These are phyloP conservation scores for Caenorhabditis sulstoni DNA, from an alignment of 2,888 invertebrate genomes.

Conservation along the genomic window DNA sequence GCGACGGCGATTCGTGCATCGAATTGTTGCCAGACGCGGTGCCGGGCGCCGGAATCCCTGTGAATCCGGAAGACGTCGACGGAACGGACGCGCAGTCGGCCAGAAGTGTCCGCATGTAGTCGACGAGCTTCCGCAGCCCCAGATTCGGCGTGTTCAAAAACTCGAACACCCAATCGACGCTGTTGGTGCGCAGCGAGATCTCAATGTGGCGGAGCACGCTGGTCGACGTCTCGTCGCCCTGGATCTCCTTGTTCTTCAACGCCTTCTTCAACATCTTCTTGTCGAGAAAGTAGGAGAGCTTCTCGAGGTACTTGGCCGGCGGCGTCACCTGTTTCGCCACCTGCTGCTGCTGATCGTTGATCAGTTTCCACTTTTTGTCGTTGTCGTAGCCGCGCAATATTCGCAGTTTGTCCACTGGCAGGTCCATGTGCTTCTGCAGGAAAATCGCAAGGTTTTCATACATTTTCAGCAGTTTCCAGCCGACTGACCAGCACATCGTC, in stretches of 20 bases:
- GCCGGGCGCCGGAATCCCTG: not conserved
- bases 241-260: conserved; percentile 72
- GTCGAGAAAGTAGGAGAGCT: conserved; percentile 91
- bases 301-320: conserved; percentile 95
- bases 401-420: conserved; percentile 98
- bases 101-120: conserved; percentile 88
- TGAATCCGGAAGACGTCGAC: conserved; percentile 52
- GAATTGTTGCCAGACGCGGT: conserved; percentile 30
- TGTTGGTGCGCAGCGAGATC: conserved; percentile 97
- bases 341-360: conserved; percentile 86
- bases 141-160: conserved; percentile 96
- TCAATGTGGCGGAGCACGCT: conserved; percentile 98
- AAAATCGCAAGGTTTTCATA: not conserved
- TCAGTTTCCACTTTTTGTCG: conserved; percentile 99
- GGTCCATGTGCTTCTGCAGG: conserved; percentile 86
- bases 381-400: conserved; percentile 94
- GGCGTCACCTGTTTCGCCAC: conserved; percentile 56
- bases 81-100: conserved; percentile 60
- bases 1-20: conserved; percentile 40
- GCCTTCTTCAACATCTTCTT: conserved; percentile 85
- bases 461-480: not conserved
- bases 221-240: conserved; percentile 89
- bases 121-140: conserved; percentile 95
- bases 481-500: conserved; percentile 75
- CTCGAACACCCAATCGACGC: conserved; percentile 99